phyloP scores from a whole-genome alignment of 2,113 vertebrate genomes.

The Larimichthys polyactis region DNA sequence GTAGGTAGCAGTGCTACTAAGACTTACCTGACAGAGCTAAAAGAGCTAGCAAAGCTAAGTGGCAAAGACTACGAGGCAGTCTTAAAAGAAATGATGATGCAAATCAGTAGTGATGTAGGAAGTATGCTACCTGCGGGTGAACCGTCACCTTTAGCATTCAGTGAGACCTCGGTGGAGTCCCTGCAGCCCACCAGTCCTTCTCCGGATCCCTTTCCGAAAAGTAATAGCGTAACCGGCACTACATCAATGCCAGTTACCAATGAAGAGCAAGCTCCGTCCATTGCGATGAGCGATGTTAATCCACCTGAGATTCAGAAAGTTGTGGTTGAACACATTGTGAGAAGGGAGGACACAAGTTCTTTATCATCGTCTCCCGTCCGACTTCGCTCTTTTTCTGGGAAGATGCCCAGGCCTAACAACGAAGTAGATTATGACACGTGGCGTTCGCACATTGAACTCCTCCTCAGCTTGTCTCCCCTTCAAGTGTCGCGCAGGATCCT shows the following conservation, averaged over 20 bases:
- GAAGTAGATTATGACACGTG: constrained; percentile 1
- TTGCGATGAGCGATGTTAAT: neutral
- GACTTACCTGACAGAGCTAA: neutral
- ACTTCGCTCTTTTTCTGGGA: neutral
- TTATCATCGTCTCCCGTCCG: neutral
- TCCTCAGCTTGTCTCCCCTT: neutral
- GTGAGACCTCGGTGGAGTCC: too few species aligned
- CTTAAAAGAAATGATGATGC: neutral
- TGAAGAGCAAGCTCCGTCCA: neutral
- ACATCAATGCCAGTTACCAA: too few species aligned
- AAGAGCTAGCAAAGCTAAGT: neutral
- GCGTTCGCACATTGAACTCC: neutral
- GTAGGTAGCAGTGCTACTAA: neutral
- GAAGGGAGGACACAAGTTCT: neutral
- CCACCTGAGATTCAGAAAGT: constrained; percentile 3
- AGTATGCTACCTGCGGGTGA: neutral
- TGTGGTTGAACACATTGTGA: neutral
- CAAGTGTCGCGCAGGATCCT: neutral
- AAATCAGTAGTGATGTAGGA: neutral
- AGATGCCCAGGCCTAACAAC: neutral
- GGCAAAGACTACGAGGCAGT: neutral
- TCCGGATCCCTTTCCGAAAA: too few species aligned
- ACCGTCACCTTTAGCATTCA: too few species aligned
- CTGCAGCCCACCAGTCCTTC: too few species aligned
- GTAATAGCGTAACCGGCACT: too few species aligned